These are phyloP conservation scores for Cataglyphis altisquamis DNA, from an alignment of 2,888 invertebrate species.

Conservation along the genomic window DNA sequence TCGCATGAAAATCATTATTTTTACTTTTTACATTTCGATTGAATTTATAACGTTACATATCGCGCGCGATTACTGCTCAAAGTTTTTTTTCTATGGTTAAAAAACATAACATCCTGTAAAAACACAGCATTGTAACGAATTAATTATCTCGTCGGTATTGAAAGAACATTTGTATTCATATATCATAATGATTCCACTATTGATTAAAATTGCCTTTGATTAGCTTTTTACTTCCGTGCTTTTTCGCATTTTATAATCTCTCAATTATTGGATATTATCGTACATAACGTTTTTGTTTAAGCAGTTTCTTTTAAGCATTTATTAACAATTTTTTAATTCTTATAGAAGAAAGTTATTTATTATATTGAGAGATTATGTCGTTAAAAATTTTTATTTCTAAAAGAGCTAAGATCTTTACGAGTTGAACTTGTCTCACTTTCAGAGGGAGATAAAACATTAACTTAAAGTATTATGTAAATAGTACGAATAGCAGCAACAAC, in stretches of 20 bases:
- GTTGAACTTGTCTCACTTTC: not conserved
- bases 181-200: not conserved
- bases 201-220: slow-evolving; percentile 9
- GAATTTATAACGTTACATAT: not conserved
- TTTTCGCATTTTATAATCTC: not conserved
- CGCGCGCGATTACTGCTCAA: not conserved
- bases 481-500: not conserved
- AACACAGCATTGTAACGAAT: not conserved
- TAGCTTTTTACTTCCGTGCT: not conserved
- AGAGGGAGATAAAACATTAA: not conserved
- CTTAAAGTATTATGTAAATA: not conserved
- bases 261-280: not conserved
- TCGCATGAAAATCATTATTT: slow-evolving; percentile 3
- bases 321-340: slow-evolving; percentile 4
- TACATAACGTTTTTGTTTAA: not conserved
- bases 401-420: not conserved
- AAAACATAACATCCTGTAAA: not conserved
- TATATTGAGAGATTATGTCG: not conserved
- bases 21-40: slow-evolving; percentile 9
- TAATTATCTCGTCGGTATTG: not conserved
- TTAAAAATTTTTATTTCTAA: slow-evolving; percentile 6
- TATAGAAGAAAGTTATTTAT: slow-evolving; percentile 10
- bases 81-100: slow-evolving; percentile 8
- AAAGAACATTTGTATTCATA: slow-evolving; percentile 4
- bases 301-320: not conserved